Evolutionary conservation across 53 echinoderm and acorn worm genomes (phyloP), one percentile per base, ranked within the genome.

Genomic region (Echinarachnius parma): DNA sequence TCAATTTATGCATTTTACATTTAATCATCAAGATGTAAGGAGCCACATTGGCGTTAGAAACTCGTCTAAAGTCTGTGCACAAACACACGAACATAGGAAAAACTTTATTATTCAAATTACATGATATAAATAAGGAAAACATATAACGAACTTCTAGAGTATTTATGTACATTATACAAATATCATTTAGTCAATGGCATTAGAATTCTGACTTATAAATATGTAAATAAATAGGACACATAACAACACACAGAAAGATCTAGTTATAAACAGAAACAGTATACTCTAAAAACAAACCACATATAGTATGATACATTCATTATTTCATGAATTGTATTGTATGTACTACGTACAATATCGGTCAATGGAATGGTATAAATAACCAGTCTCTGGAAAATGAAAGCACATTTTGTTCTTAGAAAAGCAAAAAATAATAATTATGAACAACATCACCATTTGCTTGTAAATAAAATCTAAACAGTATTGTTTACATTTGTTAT

Each of bases 91-190:
- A 62, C 22, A 62, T 25, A 37, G 62, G 37, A 62, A 62, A 62
- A 62, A 62, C 42, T 46, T 34, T 46, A 5, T 30, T 48, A n/a
- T 46, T 47, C 27, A 31, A 46, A 20, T 66, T 53, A 69, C 48
- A 66, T 63, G n/a, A 50, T 34, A 69, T 69, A 53, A 69, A 69
- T 69, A 69, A 67, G 48, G 67, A 27, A n/a, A 49, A 69, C 70
- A 53, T 69, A 69, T 69, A 69, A 69, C 70, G 53, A 53, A 69
- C 23, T 69, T 69, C 70, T 69, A 69, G 37, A 35, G 34, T 69
- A n/a, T n/a, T n/a, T n/a, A 69, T 69, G 14, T 69, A 69, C 70
- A 69, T 69, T 69, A 53, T 69, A 69, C 70, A 31, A 53, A 21
- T 69, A 69, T 53, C 21, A 21, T 34, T 69, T 34, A 53, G 50